A percentile compares a stretch with the other conserved stretches of the same genome.
phyloP scores from a whole-genome alignment of 1,140 invertebrate species.

The Trichonephila inaurata region DNA sequence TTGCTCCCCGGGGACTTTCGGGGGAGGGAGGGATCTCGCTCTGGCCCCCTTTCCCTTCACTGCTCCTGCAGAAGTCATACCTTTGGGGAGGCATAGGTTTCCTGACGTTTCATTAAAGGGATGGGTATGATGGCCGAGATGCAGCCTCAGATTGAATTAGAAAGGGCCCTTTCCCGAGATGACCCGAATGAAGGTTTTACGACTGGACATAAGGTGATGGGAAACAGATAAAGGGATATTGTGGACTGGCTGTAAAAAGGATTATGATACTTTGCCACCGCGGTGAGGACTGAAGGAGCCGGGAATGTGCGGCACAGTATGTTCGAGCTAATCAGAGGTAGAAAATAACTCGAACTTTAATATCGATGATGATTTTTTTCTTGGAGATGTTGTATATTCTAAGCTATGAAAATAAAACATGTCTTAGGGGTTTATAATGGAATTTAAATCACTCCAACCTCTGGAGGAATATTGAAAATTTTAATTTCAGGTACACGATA shows the following conservation, averaged over 20 bases:
- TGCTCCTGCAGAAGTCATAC: neutral
- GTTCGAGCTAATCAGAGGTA: neutral
- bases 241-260: slow-evolving; percentile 29
- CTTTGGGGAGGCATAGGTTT: slow-evolving; percentile 68
- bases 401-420: no score
- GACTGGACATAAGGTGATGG: slow-evolving; percentile 70
- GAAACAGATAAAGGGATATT: slow-evolving; percentile 50
- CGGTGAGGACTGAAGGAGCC: neutral
- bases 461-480: no score
- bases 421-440: no score
- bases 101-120: slow-evolving; percentile 57
- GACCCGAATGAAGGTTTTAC: slow-evolving; percentile 61
- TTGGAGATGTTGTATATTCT: slow-evolving; percentile 9
- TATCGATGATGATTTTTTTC: neutral
- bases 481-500: no score
- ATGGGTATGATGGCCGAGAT: neutral
- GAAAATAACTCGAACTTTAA: neutral
- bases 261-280: slow-evolving; percentile 8
- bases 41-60: slow-evolving; percentile 38
- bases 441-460: no score
- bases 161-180: neutral
- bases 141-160: slow-evolving; percentile 64
- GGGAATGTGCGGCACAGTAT: neutral
- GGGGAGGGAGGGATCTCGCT: neutral
- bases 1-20: slow-evolving; percentile 50